Evolutionary conservation across 2,888 invertebrate genomes (phyloP), one percentile per base, ranked within the genome.

Genomic region (Bembecia ichneumoniformis): DNA sequence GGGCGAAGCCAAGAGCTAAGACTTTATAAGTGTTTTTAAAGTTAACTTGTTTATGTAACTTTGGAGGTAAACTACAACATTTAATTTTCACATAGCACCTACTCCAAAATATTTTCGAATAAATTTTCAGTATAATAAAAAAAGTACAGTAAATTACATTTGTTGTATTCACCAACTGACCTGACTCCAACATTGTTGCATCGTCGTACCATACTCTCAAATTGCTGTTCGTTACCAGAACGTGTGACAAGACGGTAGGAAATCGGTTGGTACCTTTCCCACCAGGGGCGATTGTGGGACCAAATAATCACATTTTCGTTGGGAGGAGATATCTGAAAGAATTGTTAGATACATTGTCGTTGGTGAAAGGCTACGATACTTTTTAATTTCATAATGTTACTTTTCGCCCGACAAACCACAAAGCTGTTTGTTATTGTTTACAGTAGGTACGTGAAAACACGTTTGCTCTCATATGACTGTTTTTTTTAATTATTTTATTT

Each of bases 201-300:
- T 48, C 94, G 86, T 17, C 83, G 78, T 0, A 93, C 91, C 96
- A 97, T 97, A 54, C 90, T 82, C 5, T 81, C 71, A 63, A 97
- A 94, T 55, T 93, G 91, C 10, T 77, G 64, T 61, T 93, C 93
- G 54, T 90, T 90, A 35, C 96, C 96, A 28, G 95, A 95, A 49
- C 96, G 89, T 0, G 95, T 94, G 1, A 70, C 67, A 44, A 96
- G 79, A 15, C 88, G 83, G 79, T 96, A 97, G 17, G 95, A 95
- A 40, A 96, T 91, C 0, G 95, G 95, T 74, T 96, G 96, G 73
- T 96, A 96, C 15, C 96, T 86, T 71, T 96, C 96, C 91, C 92
- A 96, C 96, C 96, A 97, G 0, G 96, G 94, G 0, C 93, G 87
- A 51, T 87, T 83, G 3, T 69, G 70, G 0, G 77, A 57, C 74